phyloP scores from a whole-genome alignment of 2,113 vertebrate genomes.

The Onychostruthus taczanowskii region DNA sequence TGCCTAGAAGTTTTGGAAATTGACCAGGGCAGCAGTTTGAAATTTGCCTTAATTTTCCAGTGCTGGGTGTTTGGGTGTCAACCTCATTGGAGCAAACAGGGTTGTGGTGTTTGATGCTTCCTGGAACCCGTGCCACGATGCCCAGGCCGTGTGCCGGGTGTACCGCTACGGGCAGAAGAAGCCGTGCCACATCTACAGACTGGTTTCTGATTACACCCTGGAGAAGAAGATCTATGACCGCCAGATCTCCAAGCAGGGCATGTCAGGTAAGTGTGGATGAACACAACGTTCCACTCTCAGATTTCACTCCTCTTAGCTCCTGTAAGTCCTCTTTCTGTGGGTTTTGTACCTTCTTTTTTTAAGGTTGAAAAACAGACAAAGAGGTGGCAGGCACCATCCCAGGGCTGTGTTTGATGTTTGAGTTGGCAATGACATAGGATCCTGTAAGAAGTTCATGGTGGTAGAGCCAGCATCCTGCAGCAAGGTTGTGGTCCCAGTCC shows the following conservation, averaged over 20 bases:
- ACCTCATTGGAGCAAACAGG: constrained; percentile 95
- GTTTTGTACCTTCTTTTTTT: not conserved
- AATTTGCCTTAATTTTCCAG: constrained; percentile 71
- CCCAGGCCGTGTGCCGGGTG: constrained; percentile 95
- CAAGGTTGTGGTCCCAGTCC: not conserved
- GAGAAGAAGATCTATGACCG: constrained; percentile 99
- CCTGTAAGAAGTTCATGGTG: not conserved
- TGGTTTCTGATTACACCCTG: constrained; percentile 95
- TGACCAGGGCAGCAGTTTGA: not conserved
- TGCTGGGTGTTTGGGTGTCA: constrained; percentile 96
- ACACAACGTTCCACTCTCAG: not conserved
- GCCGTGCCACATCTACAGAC: constrained; percentile 93
- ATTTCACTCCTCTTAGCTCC: not conserved
- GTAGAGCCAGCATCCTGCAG: not conserved
- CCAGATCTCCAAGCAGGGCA: constrained; percentile 98
- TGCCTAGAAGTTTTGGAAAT: not conserved
- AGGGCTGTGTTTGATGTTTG: not conserved
- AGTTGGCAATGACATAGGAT: not conserved
- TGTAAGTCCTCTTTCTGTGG: not conserved
- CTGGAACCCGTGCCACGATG: constrained; percentile 98
- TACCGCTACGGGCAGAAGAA: constrained; percentile 98
- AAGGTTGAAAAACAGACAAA: not conserved
- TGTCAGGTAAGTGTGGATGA: constrained; percentile 84
- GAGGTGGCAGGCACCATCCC: not conserved
- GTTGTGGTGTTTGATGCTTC: constrained; percentile 98